Evolutionary conservation across 2,888 invertebrate genomes (phyloP).

Genomic region (Dasysyrphus albostriatus): DNA sequence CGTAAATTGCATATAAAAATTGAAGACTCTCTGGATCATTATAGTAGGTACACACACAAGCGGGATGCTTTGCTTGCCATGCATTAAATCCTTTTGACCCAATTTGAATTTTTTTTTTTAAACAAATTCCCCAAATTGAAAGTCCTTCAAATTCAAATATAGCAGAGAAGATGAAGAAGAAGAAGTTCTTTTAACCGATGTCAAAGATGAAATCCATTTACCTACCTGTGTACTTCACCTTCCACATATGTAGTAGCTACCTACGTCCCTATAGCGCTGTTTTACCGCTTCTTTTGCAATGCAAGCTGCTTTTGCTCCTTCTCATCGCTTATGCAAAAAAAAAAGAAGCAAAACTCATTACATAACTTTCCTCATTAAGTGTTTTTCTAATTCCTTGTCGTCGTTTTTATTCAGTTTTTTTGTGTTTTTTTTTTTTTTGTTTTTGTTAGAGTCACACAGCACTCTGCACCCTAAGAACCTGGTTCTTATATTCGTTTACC

Average conservation of each 20-base stretch:
- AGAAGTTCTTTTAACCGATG: conserved; percentile 52
- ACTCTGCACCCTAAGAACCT: conserved; percentile 52
- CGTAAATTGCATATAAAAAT: background rate
- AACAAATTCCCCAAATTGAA: conserved; percentile 27
- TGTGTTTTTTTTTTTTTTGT: conserved; percentile 20
- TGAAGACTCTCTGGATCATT: background rate
- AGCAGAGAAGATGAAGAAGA: background rate
- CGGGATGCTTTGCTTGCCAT: background rate
- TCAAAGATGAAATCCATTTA: conserved; percentile 72
- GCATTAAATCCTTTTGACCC: conserved; percentile 42
- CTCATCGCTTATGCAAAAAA: background rate
- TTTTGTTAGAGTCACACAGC: conserved; percentile 16
- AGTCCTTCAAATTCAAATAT: conserved; percentile 28
- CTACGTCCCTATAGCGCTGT: background rate
- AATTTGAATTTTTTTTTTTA: conserved; percentile 33
- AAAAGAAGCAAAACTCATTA: conserved; percentile 72
- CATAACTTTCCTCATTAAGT: conserved; percentile 76
- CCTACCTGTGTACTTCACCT: conserved; percentile 61
- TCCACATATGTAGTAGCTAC: conserved; percentile 15
- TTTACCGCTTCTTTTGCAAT: background rate
- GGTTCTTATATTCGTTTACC: conserved; percentile 49
- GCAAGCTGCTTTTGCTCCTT: conserved; percentile 17
- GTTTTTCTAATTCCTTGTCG: conserved; percentile 69
- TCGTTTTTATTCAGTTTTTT: conserved; percentile 33
- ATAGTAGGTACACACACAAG: background rate